Evolutionary conservation across 2,797 vertebrate genomes (phyloP).

Genomic region (Sciurus carolinensis): DNA sequence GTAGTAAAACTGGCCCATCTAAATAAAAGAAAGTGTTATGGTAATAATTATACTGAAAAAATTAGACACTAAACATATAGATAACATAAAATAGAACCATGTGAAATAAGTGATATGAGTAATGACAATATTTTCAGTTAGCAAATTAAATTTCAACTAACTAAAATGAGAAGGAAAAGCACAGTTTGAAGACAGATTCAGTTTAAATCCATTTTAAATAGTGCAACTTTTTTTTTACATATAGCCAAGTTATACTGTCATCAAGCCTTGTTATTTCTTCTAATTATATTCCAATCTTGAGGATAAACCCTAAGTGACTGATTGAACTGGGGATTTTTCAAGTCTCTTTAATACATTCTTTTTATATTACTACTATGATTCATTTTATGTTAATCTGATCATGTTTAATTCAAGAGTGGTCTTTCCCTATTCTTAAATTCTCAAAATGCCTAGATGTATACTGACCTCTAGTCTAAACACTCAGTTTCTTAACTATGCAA

Average conservation of each 20-base stretch:
- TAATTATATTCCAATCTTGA: constrained; percentile 25
- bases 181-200: background rate
- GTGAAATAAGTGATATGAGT: background rate
- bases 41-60: background rate
- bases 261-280: constrained; percentile 22
- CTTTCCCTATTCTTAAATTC: constrained; percentile 40
- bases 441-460: background rate
- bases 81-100: background rate
- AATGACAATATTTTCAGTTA: background rate
- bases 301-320: background rate
- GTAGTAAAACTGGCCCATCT: constrained; percentile 99
- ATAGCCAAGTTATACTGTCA: background rate
- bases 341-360: background rate
- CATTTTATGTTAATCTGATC: background rate
- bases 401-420: background rate
- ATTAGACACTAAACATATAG: constrained; percentile 45
- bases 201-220: constrained; percentile 54
- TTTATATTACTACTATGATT: background rate
- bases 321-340: constrained; percentile 28
- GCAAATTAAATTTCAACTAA: background rate
- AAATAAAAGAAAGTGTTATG: constrained; percentile 82
- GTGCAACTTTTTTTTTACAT: background rate
- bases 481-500: no score
- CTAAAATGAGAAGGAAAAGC: background rate
- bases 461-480: background rate